Evolutionary conservation across 2,888 invertebrate genomes (phyloP), one percentile per base, ranked within the genome.

Genomic region (Lottia gigantea): DNA sequence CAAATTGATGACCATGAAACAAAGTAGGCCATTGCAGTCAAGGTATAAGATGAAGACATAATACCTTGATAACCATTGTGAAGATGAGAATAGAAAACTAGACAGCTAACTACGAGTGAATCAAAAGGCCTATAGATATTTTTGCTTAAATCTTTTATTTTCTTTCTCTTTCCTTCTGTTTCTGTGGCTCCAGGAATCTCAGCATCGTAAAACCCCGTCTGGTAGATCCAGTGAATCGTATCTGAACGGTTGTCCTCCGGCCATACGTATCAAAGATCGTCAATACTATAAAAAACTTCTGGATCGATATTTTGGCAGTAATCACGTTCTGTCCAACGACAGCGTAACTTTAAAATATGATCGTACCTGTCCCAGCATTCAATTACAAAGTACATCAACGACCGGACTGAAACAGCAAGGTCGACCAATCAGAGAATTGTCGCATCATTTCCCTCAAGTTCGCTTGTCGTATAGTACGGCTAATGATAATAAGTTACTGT

Each of bases 231-330:
- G 76, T 72, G 82, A 82, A 46, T 75, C 78, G 61, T 79, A 79
- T 74, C 71, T 81, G 23, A 71, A 71, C 25, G 79, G 80, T 49
- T 76, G 78, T 26, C 79, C 77, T 66, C 78, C 81, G 61, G 82
- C 82, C 46, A 80, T 82, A 69, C 74, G 83, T 70, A 79, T 81
- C 49, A 85, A 85, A 76, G 85, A 85, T 74, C 76, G 78, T 68
- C 78, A 80, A 72, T 85, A 85, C 78, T 85, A 85, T 76, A 83
- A 83, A 80, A 82, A 81, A 67, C 81, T 85, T 15, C 76, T 85
- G 76, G 85, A 85, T 71, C 78, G 83, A 46, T 85, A 85, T 73
- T 85, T 83, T 75, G 85, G 85, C 67, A 73, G 79, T 72, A 82
- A 83, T 74, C 84, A 84, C 75, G 82, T 81, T 71, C 74, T 84